These are phyloP conservation scores for Choloepus hoffmanni DNA, from an alignment of 2,113 vertebrate genomes.

Conservation along the genomic window DNA sequence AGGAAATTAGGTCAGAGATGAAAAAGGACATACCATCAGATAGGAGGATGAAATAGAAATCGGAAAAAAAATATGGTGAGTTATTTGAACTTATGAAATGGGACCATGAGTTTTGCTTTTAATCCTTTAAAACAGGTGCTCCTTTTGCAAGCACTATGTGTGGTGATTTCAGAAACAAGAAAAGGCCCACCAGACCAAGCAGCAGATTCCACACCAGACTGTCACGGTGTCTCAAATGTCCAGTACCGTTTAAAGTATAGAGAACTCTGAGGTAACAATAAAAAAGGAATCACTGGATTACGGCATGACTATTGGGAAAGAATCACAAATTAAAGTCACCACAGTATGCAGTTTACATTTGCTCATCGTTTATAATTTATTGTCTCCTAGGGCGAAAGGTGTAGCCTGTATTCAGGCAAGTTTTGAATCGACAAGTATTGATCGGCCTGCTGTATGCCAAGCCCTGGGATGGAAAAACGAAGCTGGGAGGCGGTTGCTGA, in stretches of 20 bases:
- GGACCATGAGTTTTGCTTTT: not conserved
- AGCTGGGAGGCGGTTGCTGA: not conserved
- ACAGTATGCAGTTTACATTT: not conserved
- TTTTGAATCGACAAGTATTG: not conserved
- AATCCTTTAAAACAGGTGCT: not conserved
- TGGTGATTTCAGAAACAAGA: not conserved
- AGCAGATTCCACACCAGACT: not conserved
- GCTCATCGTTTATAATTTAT: not conserved
- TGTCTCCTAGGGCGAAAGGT: not conserved
- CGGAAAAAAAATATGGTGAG: not conserved
- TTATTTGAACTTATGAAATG: not conserved
- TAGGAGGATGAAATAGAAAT: not conserved
- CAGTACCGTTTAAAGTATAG: not conserved
- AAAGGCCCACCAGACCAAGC: not conserved
- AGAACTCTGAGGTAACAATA: not conserved
- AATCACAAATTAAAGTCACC: not conserved
- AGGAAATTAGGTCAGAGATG: not conserved
- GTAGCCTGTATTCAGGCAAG: not conserved
- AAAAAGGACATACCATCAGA: not conserved
- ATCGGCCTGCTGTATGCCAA: accelerated
- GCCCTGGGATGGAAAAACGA: not conserved
- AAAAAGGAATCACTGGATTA: not conserved
- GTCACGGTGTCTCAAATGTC: not conserved
- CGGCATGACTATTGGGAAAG: not conserved
- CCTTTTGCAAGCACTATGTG: accelerated